These are phyloP conservation scores for Vulpes vulpes DNA, from an alignment of 2,113 vertebrate genomes.

Conservation along the genomic window DNA sequence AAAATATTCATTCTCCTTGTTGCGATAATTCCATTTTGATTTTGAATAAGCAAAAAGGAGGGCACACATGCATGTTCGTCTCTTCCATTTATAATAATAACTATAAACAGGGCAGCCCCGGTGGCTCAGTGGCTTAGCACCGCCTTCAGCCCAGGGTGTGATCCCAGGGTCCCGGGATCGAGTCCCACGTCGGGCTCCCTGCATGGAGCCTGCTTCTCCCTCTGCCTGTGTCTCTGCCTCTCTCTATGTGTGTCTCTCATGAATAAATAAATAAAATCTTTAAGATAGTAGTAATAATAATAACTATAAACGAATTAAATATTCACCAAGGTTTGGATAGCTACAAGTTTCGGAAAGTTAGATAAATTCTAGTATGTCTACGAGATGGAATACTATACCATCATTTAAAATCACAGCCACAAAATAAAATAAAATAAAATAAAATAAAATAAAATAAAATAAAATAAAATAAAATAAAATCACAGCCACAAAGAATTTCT, in stretches of 20 bases:
- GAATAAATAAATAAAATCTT: too few relatives aligned
- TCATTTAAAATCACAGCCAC: neutral
- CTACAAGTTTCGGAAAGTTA: neutral
- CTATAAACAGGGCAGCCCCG: neutral
- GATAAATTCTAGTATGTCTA: neutral
- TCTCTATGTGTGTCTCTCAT: too few relatives aligned
- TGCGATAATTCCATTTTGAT: neutral
- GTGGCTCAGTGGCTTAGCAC: too few relatives aligned
- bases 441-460: too few relatives aligned
- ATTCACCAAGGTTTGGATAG: neutral
- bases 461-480: neutral
- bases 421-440: too few relatives aligned
- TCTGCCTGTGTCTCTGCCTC: too few relatives aligned
- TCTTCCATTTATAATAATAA: slow-evolving; percentile 38
- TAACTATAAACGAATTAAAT: slow-evolving; percentile 11
- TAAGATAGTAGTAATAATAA: neutral
- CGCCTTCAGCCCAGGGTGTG: too few relatives aligned
- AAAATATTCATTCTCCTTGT: neutral
- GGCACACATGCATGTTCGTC: neutral
- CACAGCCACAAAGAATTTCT: neutral
- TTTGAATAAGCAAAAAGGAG: slow-evolving; percentile 33
- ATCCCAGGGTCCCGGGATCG: too few relatives aligned
- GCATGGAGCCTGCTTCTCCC: too few relatives aligned
- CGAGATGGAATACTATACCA: neutral
- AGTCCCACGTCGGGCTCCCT: too few relatives aligned